Evolutionary conservation across 2,113 vertebrate genomes (phyloP).

Genomic region (Caracal caracal): DNA sequence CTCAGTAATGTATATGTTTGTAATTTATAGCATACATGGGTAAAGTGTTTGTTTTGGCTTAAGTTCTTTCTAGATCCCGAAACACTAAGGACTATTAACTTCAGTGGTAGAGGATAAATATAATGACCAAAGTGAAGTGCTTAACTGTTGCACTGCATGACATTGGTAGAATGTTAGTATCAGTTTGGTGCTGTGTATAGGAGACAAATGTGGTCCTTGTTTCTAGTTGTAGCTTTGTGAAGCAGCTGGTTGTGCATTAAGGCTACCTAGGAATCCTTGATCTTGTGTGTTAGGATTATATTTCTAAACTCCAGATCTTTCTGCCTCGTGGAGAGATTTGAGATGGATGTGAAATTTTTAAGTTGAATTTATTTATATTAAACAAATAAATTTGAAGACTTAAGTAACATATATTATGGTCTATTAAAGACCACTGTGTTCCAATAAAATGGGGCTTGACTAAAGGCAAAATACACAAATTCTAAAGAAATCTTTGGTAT

Average conservation of each 20-base stretch:
- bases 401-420: neutral
- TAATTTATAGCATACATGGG: neutral
- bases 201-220: neutral
- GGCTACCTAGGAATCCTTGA: neutral
- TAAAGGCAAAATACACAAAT: neutral
- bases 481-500: neutral
- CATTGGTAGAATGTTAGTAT: neutral
- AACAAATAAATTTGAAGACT: neutral
- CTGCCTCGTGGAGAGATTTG: neutral
- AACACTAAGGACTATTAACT: neutral
- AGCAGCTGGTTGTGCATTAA: neutral
- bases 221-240: neutral
- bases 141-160: neutral
- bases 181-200: neutral
- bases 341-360: neutral
- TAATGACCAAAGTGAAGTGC: neutral
- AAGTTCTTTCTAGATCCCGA: neutral
- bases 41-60: neutral
- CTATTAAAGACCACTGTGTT: slow-evolving; percentile 7
- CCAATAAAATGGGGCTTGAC: neutral
- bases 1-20: neutral
- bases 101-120: neutral
- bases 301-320: neutral
- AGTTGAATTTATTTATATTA: neutral
- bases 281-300: neutral